These are phyloP conservation scores for Caranx ignobilis DNA, from an alignment of 2,113 vertebrate genomes.

Conservation along the genomic window DNA sequence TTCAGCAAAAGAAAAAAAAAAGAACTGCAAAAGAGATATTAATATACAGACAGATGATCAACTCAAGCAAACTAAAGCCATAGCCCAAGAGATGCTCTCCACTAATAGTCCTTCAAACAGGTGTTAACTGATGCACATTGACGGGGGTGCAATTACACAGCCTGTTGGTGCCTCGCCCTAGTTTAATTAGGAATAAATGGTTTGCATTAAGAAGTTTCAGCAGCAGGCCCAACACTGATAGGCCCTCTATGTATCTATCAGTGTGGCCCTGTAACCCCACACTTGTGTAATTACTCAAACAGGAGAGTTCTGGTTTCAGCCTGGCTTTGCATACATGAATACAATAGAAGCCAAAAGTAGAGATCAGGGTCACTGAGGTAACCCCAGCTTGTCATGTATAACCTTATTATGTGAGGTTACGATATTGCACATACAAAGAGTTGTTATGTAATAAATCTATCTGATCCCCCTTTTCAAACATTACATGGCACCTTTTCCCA, in stretches of 20 bases:
- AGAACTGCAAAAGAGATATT: slow-evolving; percentile 63
- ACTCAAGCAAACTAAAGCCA: slow-evolving; percentile 44
- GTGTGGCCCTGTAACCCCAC: slow-evolving; percentile 62
- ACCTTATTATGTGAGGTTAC: slow-evolving; percentile 18
- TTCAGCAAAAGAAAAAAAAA: slow-evolving; percentile 58
- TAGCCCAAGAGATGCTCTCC: background rate
- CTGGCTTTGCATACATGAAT: slow-evolving; percentile 66
- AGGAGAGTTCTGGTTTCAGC: slow-evolving; percentile 68
- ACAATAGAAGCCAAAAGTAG: slow-evolving; percentile 43
- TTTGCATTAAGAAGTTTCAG: slow-evolving; percentile 53
- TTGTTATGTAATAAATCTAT: slow-evolving; percentile 29
- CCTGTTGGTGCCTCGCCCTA: slow-evolving; percentile 8
- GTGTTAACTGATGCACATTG: slow-evolving; percentile 35
- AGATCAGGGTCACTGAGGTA: slow-evolving; percentile 31
- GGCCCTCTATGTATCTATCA: slow-evolving; percentile 15
- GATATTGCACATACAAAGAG: slow-evolving; percentile 65
- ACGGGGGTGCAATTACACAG: slow-evolving; percentile 18
- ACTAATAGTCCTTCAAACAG: slow-evolving; percentile 45
- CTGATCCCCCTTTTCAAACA: slow-evolving; percentile 16
- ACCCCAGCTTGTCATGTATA: slow-evolving; percentile 28
- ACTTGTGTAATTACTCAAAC: slow-evolving; percentile 60
- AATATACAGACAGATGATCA: slow-evolving; percentile 64
- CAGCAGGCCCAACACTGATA: slow-evolving; percentile 40
- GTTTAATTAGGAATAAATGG: slow-evolving; percentile 57
- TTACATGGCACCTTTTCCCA: slow-evolving; percentile 2